Evolutionary conservation across 64 coral and sea anemone genomes (phyloP).

Genomic region (Cladopsammia gracilis): DNA sequence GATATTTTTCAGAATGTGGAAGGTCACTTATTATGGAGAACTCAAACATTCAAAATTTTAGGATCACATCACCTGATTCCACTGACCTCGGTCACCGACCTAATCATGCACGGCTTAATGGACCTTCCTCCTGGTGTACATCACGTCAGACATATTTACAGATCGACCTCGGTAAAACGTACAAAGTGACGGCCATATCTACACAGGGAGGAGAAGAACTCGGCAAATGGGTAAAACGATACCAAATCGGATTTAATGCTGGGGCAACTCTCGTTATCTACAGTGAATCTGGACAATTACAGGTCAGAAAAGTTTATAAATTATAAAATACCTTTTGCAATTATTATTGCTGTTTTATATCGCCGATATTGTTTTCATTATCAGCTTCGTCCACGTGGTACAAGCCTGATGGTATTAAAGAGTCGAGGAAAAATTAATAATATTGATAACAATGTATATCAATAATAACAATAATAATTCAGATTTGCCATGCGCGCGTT

Average conservation of each 20-base stretch:
- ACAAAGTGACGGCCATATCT: conserved; percentile 35
- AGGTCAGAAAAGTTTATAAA: background rate
- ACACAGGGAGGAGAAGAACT: conserved; percentile 16
- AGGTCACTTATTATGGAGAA: conserved; percentile 15
- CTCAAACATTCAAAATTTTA: background rate
- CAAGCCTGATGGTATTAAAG: too few species aligned
- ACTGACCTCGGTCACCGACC: background rate
- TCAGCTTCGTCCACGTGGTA: too few species aligned
- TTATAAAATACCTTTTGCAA: background rate
- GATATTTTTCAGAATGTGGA: background rate
- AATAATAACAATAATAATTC: too few species aligned
- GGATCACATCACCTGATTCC: background rate
- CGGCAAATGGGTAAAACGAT: conserved; percentile 1
- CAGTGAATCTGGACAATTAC: background rate
- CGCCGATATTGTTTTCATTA: too few species aligned
- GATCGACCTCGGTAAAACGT: conserved; percentile 5
- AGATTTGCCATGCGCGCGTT: too few species aligned
- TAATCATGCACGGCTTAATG: conserved; percentile 10
- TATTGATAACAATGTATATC: too few species aligned
- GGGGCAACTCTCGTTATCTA: background rate
- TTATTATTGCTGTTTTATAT: too few species aligned
- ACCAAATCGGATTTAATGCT: background rate
- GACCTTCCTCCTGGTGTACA: conserved; percentile 20
- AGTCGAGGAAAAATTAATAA: too few species aligned
- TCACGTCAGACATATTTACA: background rate